Evolutionary conservation across 1,140 invertebrate species (phyloP), one percentile per base, ranked within the genome.

Genomic region (Nylanderia fulva): DNA sequence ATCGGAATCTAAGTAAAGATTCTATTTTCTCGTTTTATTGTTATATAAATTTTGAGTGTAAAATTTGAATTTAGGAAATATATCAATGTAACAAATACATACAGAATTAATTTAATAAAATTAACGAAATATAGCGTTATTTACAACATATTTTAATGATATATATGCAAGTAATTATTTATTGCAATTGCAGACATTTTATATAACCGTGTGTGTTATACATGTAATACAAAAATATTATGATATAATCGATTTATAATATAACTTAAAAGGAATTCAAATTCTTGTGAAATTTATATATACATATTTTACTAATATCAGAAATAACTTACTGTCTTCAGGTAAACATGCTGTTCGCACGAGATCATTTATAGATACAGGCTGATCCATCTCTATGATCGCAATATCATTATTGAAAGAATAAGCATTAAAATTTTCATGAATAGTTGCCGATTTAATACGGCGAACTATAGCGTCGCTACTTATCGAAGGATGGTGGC

Each of bases 381-480:
- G 95, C n/a, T 95, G 90, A 82, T 96, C 95, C 54, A 98, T 94
- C 69, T 96, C 96, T 24, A 98, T 93, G 1, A 98, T 93, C 0
- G 97, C 98, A 75, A 98, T 98, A 89, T 98, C 98, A 90, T 98
- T 97, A 91, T 98, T 96, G 87, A 96, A 97, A 1, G 96, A 97
- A 24, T 95, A 95, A 1, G 95, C 91, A 92, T 97, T 96, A 93
- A 97, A 98, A 58, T 96, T 94, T 18, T 96, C 95, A 89, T 98
- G 97, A 5, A 96, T 74, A 2, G 91, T 95, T 0, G 96, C 91
- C 1, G 92, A 92, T 29, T 94, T 95, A 0, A 96, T 88, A 1
- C 93, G 91, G 6, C 95, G 91, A 42, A 90, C 80, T 74, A 94
- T 90, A n/a, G 92, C 75, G 2, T 87, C 91, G n/a, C 88, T 68